phyloP scores from a whole-genome alignment of 2,797 vertebrate genomes.

The Spea hammondii region DNA sequence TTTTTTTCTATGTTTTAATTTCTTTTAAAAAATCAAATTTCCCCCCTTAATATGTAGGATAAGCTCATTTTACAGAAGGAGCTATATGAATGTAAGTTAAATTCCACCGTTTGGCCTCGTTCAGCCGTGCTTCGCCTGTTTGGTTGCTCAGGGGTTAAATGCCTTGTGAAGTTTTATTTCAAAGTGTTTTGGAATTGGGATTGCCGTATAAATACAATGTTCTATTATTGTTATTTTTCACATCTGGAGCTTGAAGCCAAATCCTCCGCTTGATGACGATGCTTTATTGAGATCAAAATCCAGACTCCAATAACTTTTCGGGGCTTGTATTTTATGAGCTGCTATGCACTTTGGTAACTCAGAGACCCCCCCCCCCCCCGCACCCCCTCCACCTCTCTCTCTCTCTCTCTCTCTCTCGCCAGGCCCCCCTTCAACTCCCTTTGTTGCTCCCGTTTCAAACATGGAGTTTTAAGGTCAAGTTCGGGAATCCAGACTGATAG shows the following conservation, averaged over 20 bases:
- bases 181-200: slow-evolving; percentile 38
- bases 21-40: too few relatives aligned
- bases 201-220: slow-evolving; percentile 30
- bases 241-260: slow-evolving; percentile 42
- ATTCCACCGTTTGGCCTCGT: neutral
- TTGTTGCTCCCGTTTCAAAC: slow-evolving; percentile 40
- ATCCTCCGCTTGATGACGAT: slow-evolving; percentile 27
- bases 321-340: slow-evolving; percentile 49
- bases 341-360: slow-evolving; percentile 47
- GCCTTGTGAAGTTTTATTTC: slow-evolving; percentile 26
- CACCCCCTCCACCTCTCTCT: neutral
- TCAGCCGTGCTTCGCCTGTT: neutral
- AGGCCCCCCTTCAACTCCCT: neutral
- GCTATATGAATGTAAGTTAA: neutral
- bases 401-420: neutral
- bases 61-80: too few relatives aligned
- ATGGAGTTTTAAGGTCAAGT: slow-evolving; percentile 12
- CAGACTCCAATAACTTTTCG: slow-evolving; percentile 50
- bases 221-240: slow-evolving; percentile 45
- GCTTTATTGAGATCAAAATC: slow-evolving; percentile 50
- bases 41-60: too few relatives aligned
- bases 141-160: slow-evolving; percentile 16
- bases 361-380: neutral
- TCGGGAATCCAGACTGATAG: neutral
- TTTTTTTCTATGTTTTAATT: too few relatives aligned